A percentile compares a stretch with the other conserved stretches of the same genome.
Evolutionary conservation across 30 jellyfish, hydroid and myxozoan genomes (phyloP).

Genomic region (Turritopsis rubra): DNA sequence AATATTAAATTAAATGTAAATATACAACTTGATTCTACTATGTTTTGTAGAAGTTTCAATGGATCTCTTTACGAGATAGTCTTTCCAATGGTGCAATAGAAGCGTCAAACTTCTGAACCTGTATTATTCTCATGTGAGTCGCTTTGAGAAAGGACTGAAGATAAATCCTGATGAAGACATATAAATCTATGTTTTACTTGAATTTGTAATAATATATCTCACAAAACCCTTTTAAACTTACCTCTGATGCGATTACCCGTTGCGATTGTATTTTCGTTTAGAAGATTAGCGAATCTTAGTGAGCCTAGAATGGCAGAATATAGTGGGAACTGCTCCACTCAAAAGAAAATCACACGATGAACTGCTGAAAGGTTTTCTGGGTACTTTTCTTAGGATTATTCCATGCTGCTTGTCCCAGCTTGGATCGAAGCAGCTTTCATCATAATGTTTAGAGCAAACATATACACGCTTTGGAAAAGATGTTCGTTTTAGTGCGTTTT

Average conservation of each 20-base stretch:
- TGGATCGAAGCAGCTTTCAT: neutral
- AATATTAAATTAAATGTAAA: no score
- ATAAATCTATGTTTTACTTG: neutral
- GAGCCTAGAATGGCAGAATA: no score
- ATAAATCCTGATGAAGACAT: neutral
- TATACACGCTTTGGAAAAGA: neutral
- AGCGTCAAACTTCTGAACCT: neutral
- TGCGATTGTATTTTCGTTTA: no score
- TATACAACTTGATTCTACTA: neutral
- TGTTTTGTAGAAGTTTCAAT: neutral
- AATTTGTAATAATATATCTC: no score
- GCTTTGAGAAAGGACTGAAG: neutral
- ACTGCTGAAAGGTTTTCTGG: no score
- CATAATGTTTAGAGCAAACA: neutral
- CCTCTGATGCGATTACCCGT: no score
- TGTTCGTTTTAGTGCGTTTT: neutral
- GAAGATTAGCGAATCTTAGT: no score
- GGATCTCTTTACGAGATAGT: neutral
- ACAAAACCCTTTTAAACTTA: no score
- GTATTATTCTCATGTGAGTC: neutral
- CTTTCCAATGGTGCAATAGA: neutral
- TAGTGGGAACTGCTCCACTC: no score
- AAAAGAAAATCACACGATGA: no score
- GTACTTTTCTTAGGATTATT: no score
- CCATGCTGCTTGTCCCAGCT: neutral